Base-by-base conservation (phyloP, 2,888 invertebrate species). In the Eupithecia tripunctaria region DNA sequence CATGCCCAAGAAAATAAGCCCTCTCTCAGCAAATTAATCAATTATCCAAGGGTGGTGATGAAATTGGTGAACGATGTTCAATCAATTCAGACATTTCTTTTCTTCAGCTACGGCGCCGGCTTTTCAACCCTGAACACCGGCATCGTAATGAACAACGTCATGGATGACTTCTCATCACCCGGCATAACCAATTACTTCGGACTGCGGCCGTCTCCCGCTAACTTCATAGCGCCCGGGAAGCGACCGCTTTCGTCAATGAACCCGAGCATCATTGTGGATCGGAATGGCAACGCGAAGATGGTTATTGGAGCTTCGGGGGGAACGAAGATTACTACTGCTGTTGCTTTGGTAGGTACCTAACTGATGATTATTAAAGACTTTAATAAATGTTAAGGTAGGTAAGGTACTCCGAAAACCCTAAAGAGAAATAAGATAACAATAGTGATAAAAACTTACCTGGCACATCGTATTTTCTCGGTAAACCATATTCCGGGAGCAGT, bases 141-240 rank as follows among this genome's bases (percentile, higher is more conserved):
- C 0, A 97, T 99, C 29, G 94, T 99, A n/a, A 96, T 98, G 89
- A 99, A 99, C 89, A 97, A 98, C 87, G 97, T 98, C 76, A 99
- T 99, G 98, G 98, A 98, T 81, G 99, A 99, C 86, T 99, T 99
- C 89, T 97, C 98, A 0, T 96, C 97, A 0, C 97, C 97, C 0
- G 96, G 96, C 36, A 95, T 96, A 73, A 93, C 95, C 0, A 97
- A 97, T 84, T 95, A 92, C 76, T 97, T 97, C 86, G 96, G 95
- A 1, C 80, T 98, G 15, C 96, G 96, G 66, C 97, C 97, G 0
- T 97, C 98, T 0, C 96, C 96, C 0, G 96, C 96, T 12, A 99
- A 99, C 92, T 97, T 95, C 84, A 97, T 98, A 78, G 92, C 88
- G 65, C 97, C 98, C 0, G 96, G 96, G 67, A 98, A 98, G 88